Evolutionary conservation across 2,113 vertebrate genomes (phyloP).

Genomic region (Anoura caudifer): DNA sequence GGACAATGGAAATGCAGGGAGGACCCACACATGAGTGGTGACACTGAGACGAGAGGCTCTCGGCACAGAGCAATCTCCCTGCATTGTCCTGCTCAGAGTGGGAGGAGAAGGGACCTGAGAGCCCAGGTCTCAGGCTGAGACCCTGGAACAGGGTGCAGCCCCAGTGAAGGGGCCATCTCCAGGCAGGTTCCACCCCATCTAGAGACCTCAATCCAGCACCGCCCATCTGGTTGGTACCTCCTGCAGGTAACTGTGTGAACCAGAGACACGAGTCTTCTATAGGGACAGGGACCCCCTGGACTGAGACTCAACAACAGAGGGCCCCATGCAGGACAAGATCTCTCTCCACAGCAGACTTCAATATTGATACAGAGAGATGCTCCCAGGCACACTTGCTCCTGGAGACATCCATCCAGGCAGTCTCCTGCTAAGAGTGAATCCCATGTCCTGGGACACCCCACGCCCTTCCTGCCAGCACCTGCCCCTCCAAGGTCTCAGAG

Average conservation of each 20-base stretch:
- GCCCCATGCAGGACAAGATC: neutral
- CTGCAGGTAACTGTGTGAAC: neutral
- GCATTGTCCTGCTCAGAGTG: neutral
- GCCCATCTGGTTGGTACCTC: neutral
- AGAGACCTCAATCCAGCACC: neutral
- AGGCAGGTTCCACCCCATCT: neutral
- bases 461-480: neutral
- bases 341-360: neutral
- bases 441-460: neutral
- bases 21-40: neutral
- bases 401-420: neutral
- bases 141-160: no score
- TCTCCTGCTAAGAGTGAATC: neutral
- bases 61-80: neutral
- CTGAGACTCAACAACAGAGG: neutral
- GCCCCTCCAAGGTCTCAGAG: no score
- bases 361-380: neutral
- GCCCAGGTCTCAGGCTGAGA: no score
- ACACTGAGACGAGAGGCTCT: neutral
- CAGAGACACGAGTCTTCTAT: neutral
- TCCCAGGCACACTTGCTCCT: neutral
- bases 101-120: neutral
- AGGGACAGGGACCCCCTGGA: neutral
- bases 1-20: neutral
- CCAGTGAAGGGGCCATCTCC: neutral